Base-by-base conservation (phyloP, 2,888 invertebrate species). In the Camponotus fellah region DNA sequence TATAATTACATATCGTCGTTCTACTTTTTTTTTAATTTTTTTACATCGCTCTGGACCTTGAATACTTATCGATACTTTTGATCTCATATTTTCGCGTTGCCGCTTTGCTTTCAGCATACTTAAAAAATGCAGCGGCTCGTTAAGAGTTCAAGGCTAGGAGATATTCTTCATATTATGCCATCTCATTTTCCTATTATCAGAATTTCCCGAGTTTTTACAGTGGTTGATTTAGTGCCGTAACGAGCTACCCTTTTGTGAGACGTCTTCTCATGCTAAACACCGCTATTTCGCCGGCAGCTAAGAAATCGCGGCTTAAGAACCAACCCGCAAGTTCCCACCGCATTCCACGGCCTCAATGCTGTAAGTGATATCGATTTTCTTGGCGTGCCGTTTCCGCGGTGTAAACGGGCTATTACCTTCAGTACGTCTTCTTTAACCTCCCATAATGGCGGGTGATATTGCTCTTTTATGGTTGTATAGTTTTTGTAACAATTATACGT, bases 301-400 rank as follows among this genome's bases (percentile, higher is more conserved):
- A 86, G 86, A 88, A 88, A 88, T 88, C 82, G 86, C 69, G 69
- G 88, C 84, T 88, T 83, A 82, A 85, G 86, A 69, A 79, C 76
- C 88, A 88, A 83, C 82, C 85, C 82, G 75, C 66, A 79, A 58
- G 80, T 88, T 88, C 83, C 80, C 86, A 85, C 65, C 66, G 85
- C 71, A 46, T 74, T 83, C 62, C 66, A 26, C 65, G 12, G 76
- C 58, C 49, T 71, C 82, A 74, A 84, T 82, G 80, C 79, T 77
- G 53, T 77, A 84, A 88, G 84, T 83, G 88, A 80, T 88, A 88
- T 88, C 88, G 88, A 88, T 88, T 88, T 88, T 83, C 88, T 34
- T 37, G 46, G 40, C 62, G 40, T 37, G 82, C 77, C 58, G 74
- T 80, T 75, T 83, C 82, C 71, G 75, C 82, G 53, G 76, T 83